These are phyloP conservation scores for Sturmia bella DNA, from an alignment of 2,888 invertebrate genomes.

Conservation along the genomic window DNA sequence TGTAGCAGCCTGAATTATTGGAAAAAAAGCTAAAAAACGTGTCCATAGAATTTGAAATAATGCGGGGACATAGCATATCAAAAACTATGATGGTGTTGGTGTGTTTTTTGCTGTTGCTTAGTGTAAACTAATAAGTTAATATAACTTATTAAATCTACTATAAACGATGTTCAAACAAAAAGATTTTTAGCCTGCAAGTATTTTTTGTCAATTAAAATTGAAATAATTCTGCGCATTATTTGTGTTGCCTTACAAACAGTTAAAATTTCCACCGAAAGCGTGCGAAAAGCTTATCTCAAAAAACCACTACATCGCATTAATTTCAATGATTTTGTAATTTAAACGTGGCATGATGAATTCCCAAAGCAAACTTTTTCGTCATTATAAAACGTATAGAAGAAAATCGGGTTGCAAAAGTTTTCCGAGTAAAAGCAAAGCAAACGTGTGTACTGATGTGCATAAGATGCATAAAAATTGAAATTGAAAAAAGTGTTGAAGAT, in stretches of 20 bases:
- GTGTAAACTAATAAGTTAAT: too few relatives aligned
- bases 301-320: constrained; percentile 20
- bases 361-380: constrained; percentile 14
- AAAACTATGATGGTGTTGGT: too few relatives aligned
- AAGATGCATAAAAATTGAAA: neutral
- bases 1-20: too few relatives aligned
- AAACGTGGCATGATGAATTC: constrained; percentile 22
- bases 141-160: too few relatives aligned
- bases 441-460: constrained; percentile 10
- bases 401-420: constrained; percentile 18
- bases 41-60: too few relatives aligned
- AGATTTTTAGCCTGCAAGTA: neutral
- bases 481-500: constrained; percentile 30
- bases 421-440: neutral
- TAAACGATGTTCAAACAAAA: too few relatives aligned
- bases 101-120: too few relatives aligned
- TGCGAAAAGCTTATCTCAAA: constrained; percentile 15
- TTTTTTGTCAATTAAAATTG: constrained; percentile 14
- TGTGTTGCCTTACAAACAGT: constrained; percentile 16
- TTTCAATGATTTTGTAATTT: constrained; percentile 47
- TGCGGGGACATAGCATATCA: too few relatives aligned
- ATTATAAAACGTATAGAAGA: neutral
- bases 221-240: constrained; percentile 2
- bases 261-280: constrained; percentile 8
- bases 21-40: too few relatives aligned